Evolutionary conservation across 2,113 vertebrate genomes (phyloP), one percentile per base, ranked within the genome.

Genomic region (Psammodynastes pulverulentus): DNA sequence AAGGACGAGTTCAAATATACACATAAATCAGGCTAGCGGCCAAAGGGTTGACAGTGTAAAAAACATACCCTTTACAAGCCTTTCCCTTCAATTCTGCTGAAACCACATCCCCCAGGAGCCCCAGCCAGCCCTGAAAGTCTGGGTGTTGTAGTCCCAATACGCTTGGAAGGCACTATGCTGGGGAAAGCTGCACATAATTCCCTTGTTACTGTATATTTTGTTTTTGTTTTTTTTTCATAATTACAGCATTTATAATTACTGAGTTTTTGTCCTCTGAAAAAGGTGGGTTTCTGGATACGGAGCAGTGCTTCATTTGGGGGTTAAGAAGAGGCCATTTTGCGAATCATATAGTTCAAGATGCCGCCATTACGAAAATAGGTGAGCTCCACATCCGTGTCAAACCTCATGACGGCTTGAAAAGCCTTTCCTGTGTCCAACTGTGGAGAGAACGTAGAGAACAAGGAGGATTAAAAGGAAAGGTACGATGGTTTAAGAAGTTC

Each of bases 261-360:
- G 26, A 46, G 13, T 8, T 6, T 79, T 52, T 94, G 91, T 51
- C 29, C 4, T 0, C 53, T 53, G 93, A 19, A 43, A 5, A 24
- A 94, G 88, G 91, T 51, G 87, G 91, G 87, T 62, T 94, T 95
- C 92, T 91, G 89, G 86, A 54, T 0, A 0, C 29, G 85, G 85
- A 85, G 87, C 29, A 92, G 94, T 17, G n/a, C 79, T 6, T 87
- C 29, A 43, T 91, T 88, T 51, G 86, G 89, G 24, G 10, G 93
- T 95, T 96, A 95, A 52, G 95, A 95, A 52, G 95, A 96, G 51
- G 97, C 97, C 98, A 99, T 99, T 97, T 98, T 99, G 94, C 98
- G 99, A 96, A 99, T 98, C 99, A 99, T 99, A 97, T 99, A 99
- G 98, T 99, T 99, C 93, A 99, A 98, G 96, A 99, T 99, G 87